Base-by-base conservation (phyloP, 2,888 invertebrate species). In the Aphrophora alni region DNA sequence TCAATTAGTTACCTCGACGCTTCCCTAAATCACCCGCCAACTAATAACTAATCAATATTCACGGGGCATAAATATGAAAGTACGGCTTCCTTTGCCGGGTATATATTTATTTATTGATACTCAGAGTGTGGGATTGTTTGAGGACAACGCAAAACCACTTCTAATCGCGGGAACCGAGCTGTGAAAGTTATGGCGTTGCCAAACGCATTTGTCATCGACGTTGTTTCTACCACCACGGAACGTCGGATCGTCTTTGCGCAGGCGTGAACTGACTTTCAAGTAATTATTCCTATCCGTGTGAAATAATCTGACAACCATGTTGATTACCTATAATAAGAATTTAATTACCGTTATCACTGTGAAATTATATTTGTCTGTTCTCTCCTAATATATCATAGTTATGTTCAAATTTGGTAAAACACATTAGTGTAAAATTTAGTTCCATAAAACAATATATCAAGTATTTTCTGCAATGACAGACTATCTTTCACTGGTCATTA, bases 71-170 rank as follows among this genome's bases (percentile, higher is more conserved):
- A n/a, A 59, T 21, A 59, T 59, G 12, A 59, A 59, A 59, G 10
- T 5, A 59, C 59, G 59, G 59, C 59, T 59, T 21, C 59, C 21
- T 59, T 59, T 21, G 59, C 59, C 21, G 21, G 21, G 59, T n/a
- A 59, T 44, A 33, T 33, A 33, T 33, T 33, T 33, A 44, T 44
- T 44, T 44, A 44, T 59, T 59, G 5, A 21, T 59, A 21, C 59
- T 59, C n/a, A 21, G 21, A 59, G 59, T 59, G 59, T 59, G 59
- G 59, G 59, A 59, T 59, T 59, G 59, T 59, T 59, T 59, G 59
- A 59, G 59, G 21, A 59, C 59, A 21, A 12, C 21, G 59, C 59
- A 59, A 8, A 21, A 21, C 59, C 21, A 59, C 59, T 21, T 2
- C 21, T 59, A 59, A 21, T 59, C 59, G 59, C 59, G 44, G 44